These are phyloP conservation scores for Pemphigus obesinymphae DNA, from an alignment of 1,140 invertebrate species.

Conservation along the genomic window DNA sequence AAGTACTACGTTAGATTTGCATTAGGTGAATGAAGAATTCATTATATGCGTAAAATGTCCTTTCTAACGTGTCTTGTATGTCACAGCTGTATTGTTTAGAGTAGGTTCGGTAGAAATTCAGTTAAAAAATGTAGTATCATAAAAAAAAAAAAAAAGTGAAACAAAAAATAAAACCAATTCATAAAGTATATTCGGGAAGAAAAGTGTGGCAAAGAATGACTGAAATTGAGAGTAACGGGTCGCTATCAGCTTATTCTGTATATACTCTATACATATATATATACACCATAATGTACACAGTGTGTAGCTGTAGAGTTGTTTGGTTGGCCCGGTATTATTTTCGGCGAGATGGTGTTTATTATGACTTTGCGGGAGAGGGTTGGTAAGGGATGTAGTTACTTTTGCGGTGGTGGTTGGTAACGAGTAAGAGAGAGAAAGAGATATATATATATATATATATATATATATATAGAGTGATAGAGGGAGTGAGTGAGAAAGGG, in stretches of 20 bases:
- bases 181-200: not conserved
- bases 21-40: too few species aligned
- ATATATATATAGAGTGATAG: too few species aligned
- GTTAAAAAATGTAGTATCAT: too few species aligned
- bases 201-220: not conserved
- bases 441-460: too few species aligned
- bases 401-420: not conserved
- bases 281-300: not conserved
- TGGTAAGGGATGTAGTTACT: not conserved
- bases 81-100: too few species aligned
- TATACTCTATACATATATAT: not conserved
- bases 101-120: not conserved
- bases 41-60: too few species aligned
- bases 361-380: not conserved
- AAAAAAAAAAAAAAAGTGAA: not conserved
- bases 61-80: too few species aligned
- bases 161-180: not conserved
- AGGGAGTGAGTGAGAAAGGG: not conserved
- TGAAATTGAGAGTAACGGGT: not conserved
- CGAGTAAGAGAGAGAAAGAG: too few species aligned
- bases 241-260: too few species aligned
- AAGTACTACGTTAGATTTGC: too few species aligned
- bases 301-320: not conserved
- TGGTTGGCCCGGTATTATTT: not conserved
- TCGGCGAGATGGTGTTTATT: slow-evolving; percentile 34